A percentile compares a stretch with the other conserved stretches of the same genome.
These are phyloP conservation scores for Lagorchestes hirsutus DNA, from an alignment of 2,797 vertebrate species.

Conservation along the genomic window DNA sequence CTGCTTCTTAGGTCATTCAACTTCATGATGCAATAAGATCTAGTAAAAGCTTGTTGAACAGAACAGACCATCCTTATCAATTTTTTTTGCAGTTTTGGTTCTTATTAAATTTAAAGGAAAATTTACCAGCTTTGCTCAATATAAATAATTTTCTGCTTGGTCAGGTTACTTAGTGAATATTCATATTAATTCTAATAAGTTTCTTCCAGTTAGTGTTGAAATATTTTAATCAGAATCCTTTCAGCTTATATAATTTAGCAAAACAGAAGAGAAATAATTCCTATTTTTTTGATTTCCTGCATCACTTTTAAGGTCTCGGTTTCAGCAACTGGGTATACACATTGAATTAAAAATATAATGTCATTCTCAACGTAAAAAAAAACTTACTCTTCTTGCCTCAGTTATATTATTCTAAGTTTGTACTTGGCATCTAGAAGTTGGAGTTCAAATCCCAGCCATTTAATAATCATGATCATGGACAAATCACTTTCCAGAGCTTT, in stretches of 20 bases:
- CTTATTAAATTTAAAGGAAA: constrained; percentile 54
- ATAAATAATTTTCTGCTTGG: constrained; percentile 45
- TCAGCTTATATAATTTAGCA: constrained; percentile 27
- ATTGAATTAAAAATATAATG: not conserved
- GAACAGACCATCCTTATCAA: constrained; percentile 53
- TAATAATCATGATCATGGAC: not conserved
- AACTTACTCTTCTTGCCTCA: not conserved
- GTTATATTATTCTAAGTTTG: not conserved
- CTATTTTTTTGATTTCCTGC: not conserved
- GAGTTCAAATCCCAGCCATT: not conserved
- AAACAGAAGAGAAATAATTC: not conserved
- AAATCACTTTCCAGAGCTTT: not conserved
- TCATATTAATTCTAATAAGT: constrained; percentile 27
- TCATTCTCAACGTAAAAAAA: not conserved
- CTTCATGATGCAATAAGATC: constrained; percentile 44
- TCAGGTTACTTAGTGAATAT: constrained; percentile 54
- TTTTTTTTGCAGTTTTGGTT: constrained; percentile 14
- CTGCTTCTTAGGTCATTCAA: constrained; percentile 60
- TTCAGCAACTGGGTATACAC: not conserved
- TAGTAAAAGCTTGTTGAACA: constrained; percentile 58
- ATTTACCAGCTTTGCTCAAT: constrained; percentile 21
- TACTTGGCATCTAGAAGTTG: not conserved
- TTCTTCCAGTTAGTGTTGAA: not conserved
- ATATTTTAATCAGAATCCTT: constrained; percentile 11
- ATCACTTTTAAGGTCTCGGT: not conserved